These are phyloP conservation scores for Drosophila kepulauana DNA, from an alignment of 1,140 invertebrate species.

Conservation along the genomic window DNA sequence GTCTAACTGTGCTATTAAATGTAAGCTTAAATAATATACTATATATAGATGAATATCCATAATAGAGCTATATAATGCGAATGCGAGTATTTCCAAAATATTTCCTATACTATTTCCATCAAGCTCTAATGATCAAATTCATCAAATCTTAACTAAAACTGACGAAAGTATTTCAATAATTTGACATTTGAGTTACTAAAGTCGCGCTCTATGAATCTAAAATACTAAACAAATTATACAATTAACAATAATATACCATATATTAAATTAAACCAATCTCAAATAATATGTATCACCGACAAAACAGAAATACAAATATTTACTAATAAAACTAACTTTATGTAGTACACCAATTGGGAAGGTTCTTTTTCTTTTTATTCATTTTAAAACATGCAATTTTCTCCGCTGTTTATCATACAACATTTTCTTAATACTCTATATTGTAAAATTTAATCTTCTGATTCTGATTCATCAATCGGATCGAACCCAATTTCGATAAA, in stretches of 20 bases:
- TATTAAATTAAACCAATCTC: constrained; percentile 39
- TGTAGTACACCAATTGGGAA: constrained; percentile 57
- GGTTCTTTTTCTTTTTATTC: background rate
- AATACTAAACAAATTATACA: constrained; percentile 51
- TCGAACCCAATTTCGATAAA: constrained; percentile 58
- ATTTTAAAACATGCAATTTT: constrained; percentile 3
- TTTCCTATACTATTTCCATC: constrained; percentile 16
- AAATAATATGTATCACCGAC: constrained; percentile 47
- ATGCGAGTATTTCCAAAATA: constrained; percentile 41
- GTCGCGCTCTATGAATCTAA: constrained; percentile 36
- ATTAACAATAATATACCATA: constrained; percentile 38
- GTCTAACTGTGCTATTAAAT: constrained; percentile 83
- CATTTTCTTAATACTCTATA: background rate
- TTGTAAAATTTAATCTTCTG: background rate
- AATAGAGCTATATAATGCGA: constrained; percentile 33
- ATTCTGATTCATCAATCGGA: background rate
- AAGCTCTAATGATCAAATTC: constrained; percentile 13
- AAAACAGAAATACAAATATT: constrained; percentile 65
- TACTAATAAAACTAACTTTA: constrained; percentile 78
- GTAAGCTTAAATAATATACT: constrained; percentile 67
- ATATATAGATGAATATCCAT: constrained; percentile 56
- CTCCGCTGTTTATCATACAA: background rate
- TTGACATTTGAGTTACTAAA: constrained; percentile 28
- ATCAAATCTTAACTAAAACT: constrained; percentile 11
- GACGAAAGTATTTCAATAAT: constrained; percentile 19